Evolutionary conservation across 2,797 vertebrate genomes (phyloP), one percentile per base, ranked within the genome.

Genomic region (Dipus sagitta): DNA sequence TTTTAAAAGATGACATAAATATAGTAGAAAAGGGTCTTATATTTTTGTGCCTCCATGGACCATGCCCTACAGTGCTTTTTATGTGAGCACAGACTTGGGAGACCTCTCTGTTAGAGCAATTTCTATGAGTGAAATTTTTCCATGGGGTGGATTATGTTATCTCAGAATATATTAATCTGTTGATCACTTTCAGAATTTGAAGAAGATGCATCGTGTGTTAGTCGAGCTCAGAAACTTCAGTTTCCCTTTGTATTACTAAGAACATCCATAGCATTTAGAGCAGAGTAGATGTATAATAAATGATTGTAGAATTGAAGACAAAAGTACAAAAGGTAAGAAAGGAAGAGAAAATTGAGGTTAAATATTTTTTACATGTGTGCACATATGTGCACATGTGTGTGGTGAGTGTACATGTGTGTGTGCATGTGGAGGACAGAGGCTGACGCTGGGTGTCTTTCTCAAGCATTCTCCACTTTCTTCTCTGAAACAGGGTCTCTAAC

Each of bases 201-300:
- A 60, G 3, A 21, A 92, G 86, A 81, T n/a, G 34, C 77, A 76
- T 87, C 12, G 23, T 13, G n/a, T 60, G 26, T 83, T 92, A 26
- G 4, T 78, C 21, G 70, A 65, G 78, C 84, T 52, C 4, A 85
- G 62, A 94, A 23, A 91, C 9, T 62, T 54, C 70, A 64, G 70
- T 91, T 88, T 93, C 38, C 78, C 23, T 93, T 90, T 74, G 10
- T 67, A 54, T 88, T 47, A 77, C 54, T 93, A 54, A 60, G 84
- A 60, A 95, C 23, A 85, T 87, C 70, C 85, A 70, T 17, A 91
- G 75, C 24, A 90, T 65, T 75, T 78, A 67, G 52, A 92, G 64
- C 28, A 77, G 1, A 88, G 30, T 38, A 91, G 24, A 47, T 91
- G 14, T 42, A 68, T 42, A 85, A 14, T 78, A 92, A 77, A 47